A percentile compares a stretch with the other conserved stretches of the same genome.
Conservation (phyloP, 1,140 invertebrate genomes). For the Cepaea nemoralis region DNA sequence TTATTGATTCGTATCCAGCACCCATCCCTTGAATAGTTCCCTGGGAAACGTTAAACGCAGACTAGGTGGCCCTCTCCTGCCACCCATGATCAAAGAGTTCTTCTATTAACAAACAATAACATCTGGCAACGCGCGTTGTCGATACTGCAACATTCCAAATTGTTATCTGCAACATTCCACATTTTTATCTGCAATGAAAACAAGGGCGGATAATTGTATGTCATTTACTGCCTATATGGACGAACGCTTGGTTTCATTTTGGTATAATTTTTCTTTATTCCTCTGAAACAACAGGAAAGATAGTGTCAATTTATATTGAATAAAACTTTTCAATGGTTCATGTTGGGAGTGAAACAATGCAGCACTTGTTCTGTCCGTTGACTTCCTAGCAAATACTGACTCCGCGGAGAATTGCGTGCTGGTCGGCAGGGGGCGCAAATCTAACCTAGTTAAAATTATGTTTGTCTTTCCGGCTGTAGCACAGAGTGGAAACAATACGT, state of each 20-base stretch:
- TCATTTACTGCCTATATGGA: not conserved
- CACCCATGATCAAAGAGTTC: conserved; percentile 12
- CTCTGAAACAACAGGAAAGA: conserved; percentile 1
- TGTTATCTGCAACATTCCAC: not conserved
- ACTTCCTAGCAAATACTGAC: not conserved
- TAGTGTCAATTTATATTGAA: not conserved
- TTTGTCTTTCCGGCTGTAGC: not conserved
- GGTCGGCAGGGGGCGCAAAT: not conserved
- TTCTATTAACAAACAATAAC: conserved; percentile 6
- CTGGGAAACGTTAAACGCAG: not conserved
- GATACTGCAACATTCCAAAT: not conserved
- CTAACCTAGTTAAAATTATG: not conserved
- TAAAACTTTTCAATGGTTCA: not conserved
- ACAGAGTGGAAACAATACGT: too few relatives aligned
- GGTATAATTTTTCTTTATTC: not conserved
- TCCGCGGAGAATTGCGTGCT: not conserved
- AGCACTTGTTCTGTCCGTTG: not conserved
- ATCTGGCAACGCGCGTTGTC: not conserved
- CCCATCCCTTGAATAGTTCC: not conserved
- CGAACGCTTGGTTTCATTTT: not conserved
- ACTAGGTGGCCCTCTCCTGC: not conserved
- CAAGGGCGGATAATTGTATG: not conserved
- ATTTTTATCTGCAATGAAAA: not conserved
- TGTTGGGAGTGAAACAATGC: not conserved
- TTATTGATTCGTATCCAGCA: not conserved